A percentile compares a stretch with the other conserved stretches of the same genome.
Conservation (phyloP, 2,797 vertebrate species). For the Arrhamphus sclerolepis region DNA sequence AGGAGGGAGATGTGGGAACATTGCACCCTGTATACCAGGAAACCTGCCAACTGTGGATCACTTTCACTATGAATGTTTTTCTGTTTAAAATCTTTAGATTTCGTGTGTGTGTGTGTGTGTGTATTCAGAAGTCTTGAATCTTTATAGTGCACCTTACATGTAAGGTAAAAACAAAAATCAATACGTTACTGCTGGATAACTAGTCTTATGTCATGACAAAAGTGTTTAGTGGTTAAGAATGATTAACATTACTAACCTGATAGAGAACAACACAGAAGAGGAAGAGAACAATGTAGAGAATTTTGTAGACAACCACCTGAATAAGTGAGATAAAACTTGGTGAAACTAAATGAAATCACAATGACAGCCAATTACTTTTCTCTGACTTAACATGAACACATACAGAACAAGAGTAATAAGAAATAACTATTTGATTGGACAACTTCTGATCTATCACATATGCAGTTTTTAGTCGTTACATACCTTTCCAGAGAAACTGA, state of each 20-base stretch:
- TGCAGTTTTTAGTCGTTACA: background rate
- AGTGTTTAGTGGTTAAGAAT: background rate
- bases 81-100: too few species aligned
- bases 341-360: background rate
- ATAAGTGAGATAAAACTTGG: conserved; percentile 17
- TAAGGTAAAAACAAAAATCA: too few species aligned
- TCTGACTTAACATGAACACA: too few species aligned
- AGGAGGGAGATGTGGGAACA: conserved; percentile 90
- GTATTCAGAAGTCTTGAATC: too few species aligned
- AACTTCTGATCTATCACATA: background rate
- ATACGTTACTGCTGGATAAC: too few species aligned
- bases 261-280: conserved; percentile 75
- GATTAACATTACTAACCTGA: conserved; percentile 53
- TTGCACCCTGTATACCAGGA: conserved; percentile 87
- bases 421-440: background rate
- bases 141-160: too few species aligned
- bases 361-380: too few species aligned
- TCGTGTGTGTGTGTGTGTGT: too few species aligned
- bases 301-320: conserved; percentile 79
- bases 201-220: background rate
- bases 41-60: conserved; percentile 88
- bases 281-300: conserved; percentile 80
- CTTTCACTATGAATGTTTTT: too few species aligned
- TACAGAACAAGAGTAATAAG: background rate
- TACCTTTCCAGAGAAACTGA: conserved; percentile 83